A percentile compares a stretch with the other conserved stretches of the same genome.
phyloP scores from a whole-genome alignment of 2,888 invertebrate genomes.

The Dryococelus australis region DNA sequence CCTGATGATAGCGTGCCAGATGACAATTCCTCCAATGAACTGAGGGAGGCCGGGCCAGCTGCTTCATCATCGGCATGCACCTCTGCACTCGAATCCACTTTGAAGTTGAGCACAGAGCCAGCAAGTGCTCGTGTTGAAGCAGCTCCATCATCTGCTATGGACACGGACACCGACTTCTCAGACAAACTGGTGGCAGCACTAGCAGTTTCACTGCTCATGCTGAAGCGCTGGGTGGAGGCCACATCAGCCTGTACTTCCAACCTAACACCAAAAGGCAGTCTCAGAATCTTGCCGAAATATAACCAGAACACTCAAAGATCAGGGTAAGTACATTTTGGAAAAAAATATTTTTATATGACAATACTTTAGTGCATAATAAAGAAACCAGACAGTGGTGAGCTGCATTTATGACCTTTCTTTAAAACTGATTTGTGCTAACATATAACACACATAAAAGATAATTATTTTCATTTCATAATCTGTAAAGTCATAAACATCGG shows the following conservation, averaged over 20 bases:
- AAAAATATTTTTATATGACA: too few relatives aligned
- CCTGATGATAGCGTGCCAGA: slow-evolving; percentile 51
- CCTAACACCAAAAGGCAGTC: slow-evolving; percentile 56
- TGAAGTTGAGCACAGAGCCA: slow-evolving; percentile 76
- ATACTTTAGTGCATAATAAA: too few relatives aligned
- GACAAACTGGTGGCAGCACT: slow-evolving; percentile 70
- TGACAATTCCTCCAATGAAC: slow-evolving; percentile 60
- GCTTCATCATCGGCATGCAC: slow-evolving; percentile 50
- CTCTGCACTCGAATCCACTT: slow-evolving; percentile 57
- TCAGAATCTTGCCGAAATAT: neutral
- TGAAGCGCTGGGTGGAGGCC: slow-evolving; percentile 68
- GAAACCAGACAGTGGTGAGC: too few relatives aligned
- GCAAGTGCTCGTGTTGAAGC: slow-evolving; percentile 80
- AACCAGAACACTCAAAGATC: neutral
- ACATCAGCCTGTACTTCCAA: slow-evolving; percentile 79
- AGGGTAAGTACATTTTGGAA: too few relatives aligned
- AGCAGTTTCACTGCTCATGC: slow-evolving; percentile 71
- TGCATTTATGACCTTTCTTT: too few relatives aligned
- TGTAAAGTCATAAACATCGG: too few relatives aligned
- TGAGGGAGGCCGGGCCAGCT: slow-evolving; percentile 58
- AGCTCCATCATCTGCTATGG: slow-evolving; percentile 69
- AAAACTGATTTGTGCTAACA: too few relatives aligned
- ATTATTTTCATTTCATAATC: too few relatives aligned
- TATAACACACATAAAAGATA: too few relatives aligned
- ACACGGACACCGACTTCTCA: slow-evolving; percentile 71